Evolutionary conservation across 2,113 vertebrate genomes (phyloP).

Genomic region (Channa maculata): DNA sequence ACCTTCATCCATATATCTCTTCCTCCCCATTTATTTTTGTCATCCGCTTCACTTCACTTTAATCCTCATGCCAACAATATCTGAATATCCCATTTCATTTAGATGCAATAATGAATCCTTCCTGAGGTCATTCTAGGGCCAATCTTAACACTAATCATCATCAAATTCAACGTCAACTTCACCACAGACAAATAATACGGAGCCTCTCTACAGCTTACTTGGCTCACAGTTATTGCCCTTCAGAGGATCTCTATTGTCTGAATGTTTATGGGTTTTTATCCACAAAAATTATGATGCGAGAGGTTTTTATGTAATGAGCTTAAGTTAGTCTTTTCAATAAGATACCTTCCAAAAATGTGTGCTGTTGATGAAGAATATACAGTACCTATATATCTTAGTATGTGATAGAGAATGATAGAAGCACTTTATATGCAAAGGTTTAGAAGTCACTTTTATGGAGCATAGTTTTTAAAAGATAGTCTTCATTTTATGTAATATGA

Average conservation of each 20-base stretch:
- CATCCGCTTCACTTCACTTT: slow-evolving; percentile 48
- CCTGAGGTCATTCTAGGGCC: slow-evolving; percentile 33
- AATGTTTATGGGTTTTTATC: neutral
- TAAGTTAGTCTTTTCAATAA: neutral
- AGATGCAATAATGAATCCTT: slow-evolving; percentile 48
- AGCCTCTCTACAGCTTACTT: slow-evolving; percentile 2
- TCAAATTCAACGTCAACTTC: slow-evolving; percentile 47
- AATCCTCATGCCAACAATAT: slow-evolving; percentile 43
- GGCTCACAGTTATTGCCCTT: slow-evolving; percentile 12
- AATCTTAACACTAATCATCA: slow-evolving; percentile 41
- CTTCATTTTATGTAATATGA: too few species aligned
- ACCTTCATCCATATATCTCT: slow-evolving; percentile 17
- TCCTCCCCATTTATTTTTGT: slow-evolving; percentile 51
- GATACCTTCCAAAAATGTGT: neutral
- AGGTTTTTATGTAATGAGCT: neutral
- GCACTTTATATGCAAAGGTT: too few species aligned
- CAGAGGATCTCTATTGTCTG: slow-evolving; percentile 6
- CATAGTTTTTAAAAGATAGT: too few species aligned
- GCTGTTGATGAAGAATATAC: neutral
- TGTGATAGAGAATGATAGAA: too few species aligned
- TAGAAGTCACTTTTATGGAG: too few species aligned
- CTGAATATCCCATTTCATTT: slow-evolving; percentile 56
- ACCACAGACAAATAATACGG: slow-evolving; percentile 31
- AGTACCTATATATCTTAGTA: too few species aligned
- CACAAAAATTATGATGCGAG: neutral